These are phyloP conservation scores for Onychorhynchus coronatus DNA, from an alignment of 2,113 vertebrate species.

Conservation along the genomic window DNA sequence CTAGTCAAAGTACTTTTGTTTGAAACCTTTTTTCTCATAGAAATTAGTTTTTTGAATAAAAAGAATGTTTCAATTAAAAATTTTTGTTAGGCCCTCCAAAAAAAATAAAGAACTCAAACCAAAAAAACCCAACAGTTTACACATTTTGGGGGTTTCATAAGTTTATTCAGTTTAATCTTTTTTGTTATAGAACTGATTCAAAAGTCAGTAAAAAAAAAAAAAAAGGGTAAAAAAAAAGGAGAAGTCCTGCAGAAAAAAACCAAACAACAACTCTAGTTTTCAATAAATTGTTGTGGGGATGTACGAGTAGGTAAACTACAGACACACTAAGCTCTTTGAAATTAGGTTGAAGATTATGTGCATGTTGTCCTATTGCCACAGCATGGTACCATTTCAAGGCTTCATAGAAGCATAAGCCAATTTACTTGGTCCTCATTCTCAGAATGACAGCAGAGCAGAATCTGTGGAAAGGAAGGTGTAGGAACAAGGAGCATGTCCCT, in stretches of 20 bases:
- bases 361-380: neutral
- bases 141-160: neutral
- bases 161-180: neutral
- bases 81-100: neutral
- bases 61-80: neutral
- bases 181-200: neutral
- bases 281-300: neutral
- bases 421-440: neutral
- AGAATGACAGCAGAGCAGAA: neutral
- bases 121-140: fast-evolving
- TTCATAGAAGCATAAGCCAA: neutral
- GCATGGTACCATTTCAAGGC: neutral
- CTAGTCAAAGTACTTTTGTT: neutral
- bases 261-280: neutral
- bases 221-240: too few relatives aligned
- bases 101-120: neutral
- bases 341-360: neutral
- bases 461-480: neutral
- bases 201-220: neutral
- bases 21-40: neutral
- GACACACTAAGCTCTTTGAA: neutral
- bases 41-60: neutral
- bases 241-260: neutral
- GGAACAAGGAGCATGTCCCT: neutral
- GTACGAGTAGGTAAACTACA: neutral